phyloP scores from a whole-genome alignment of 2,113 vertebrate genomes.

The Protobothrops mucrosquamatus region DNA sequence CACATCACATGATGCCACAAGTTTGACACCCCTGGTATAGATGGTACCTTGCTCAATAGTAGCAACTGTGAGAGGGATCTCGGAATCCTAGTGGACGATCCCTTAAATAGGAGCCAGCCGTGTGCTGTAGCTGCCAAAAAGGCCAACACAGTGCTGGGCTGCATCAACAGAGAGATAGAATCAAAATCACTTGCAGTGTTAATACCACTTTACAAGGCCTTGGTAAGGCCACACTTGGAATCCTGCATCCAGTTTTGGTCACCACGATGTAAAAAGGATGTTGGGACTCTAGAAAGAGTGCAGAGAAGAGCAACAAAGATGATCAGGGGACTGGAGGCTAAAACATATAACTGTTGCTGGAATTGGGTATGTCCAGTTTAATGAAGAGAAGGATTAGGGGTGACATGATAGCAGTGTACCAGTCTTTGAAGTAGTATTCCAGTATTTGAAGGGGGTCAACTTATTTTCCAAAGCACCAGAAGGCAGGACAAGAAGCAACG shows the following conservation, averaged over 20 bases:
- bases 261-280: too few relatives aligned
- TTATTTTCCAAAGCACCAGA: neutral
- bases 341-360: neutral
- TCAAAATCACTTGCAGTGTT: neutral
- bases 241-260: neutral
- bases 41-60: too few relatives aligned
- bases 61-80: neutral
- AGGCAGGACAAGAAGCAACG: neutral
- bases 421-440: too few relatives aligned
- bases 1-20: too few relatives aligned
- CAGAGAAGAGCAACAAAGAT: neutral
- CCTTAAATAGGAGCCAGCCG: neutral
- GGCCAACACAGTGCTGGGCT: neutral
- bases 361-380: neutral
- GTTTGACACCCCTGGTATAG: too few relatives aligned
- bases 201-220: neutral
- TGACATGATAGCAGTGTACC: too few relatives aligned
- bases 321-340: neutral
- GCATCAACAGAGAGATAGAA: neutral
- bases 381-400: neutral
- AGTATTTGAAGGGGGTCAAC: accelerated
- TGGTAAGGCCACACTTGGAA: neutral
- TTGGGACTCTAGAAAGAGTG: neutral
- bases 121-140: neutral
- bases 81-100: neutral